Evolutionary conservation across 2,888 invertebrate species (phyloP).

Genomic region (Fragum sueziense): DNA sequence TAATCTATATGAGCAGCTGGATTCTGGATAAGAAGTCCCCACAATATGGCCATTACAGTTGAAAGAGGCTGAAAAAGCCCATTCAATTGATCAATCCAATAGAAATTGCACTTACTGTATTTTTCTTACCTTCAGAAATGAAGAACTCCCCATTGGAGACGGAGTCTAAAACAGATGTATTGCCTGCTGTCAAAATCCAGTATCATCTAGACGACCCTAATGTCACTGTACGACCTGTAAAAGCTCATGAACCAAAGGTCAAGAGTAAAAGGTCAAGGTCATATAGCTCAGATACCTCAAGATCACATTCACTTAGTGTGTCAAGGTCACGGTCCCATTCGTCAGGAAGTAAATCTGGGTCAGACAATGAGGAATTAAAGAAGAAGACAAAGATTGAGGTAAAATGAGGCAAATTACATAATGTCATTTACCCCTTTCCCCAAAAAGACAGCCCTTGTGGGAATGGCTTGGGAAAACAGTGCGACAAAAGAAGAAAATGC

Average conservation of each 20-base stretch:
- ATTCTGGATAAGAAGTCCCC: too few species aligned
- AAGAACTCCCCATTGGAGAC: constrained; percentile 12
- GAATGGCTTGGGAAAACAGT: too few species aligned
- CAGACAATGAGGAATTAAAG: constrained; percentile 60
- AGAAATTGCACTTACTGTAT: too few species aligned
- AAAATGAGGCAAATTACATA: too few species aligned
- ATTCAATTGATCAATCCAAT: too few species aligned
- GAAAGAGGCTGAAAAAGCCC: too few species aligned
- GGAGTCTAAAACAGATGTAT: constrained; percentile 34
- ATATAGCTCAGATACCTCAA: constrained; percentile 51
- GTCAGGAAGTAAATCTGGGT: constrained; percentile 45
- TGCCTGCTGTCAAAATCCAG: constrained; percentile 65
- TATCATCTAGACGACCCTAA: constrained; percentile 70
- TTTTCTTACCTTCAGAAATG: too few species aligned
- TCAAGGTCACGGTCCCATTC: constrained; percentile 60
- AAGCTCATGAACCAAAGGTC: constrained; percentile 44
- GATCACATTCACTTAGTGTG: constrained; percentile 50
- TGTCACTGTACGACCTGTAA: constrained; percentile 60
- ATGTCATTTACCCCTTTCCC: too few species aligned
- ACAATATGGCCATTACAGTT: too few species aligned
- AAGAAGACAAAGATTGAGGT: constrained; percentile 72
- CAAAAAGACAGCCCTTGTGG: background rate
- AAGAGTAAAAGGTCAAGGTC: constrained; percentile 53
- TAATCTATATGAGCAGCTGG: too few species aligned
- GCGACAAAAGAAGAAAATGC: too few species aligned